These are phyloP conservation scores for Dreissena polymorpha DNA, from an alignment of 1,140 invertebrate genomes.

Conservation along the genomic window DNA sequence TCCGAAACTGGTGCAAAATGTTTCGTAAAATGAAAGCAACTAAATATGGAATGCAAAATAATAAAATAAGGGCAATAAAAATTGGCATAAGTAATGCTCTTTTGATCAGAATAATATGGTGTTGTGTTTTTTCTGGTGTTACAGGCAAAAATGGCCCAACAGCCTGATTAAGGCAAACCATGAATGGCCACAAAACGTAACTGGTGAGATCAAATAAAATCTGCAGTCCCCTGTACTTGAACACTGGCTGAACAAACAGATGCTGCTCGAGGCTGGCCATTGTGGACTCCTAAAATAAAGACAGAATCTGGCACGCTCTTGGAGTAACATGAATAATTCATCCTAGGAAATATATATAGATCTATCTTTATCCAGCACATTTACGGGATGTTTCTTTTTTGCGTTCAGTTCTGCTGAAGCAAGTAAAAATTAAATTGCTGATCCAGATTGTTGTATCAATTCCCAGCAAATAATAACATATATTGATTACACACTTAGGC, in stretches of 20 bases:
- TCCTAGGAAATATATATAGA: no score
- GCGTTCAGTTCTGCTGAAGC: no score
- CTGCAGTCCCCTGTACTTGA: slow-evolving; percentile 26
- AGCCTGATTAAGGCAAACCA: slow-evolving; percentile 39
- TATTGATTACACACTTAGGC: no score
- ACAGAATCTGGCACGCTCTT: no score
- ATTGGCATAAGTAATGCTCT: slow-evolving; percentile 50
- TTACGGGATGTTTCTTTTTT: no score
- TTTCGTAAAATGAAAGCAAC: slow-evolving; percentile 60
- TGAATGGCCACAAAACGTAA: slow-evolving; percentile 42
- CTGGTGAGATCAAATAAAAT: slow-evolving; percentile 46
- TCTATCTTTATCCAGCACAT: no score
- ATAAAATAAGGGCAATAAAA: slow-evolving; percentile 44
- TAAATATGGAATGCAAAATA: slow-evolving; percentile 55
- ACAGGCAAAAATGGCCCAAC: slow-evolving; percentile 53
- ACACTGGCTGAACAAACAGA: slow-evolving; percentile 13
- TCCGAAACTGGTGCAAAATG: slow-evolving; percentile 56
- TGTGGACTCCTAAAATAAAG: no score
- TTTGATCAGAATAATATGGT: slow-evolving; percentile 14
- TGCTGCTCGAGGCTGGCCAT: no score
- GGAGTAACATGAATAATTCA: no score
- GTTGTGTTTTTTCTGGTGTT: slow-evolving; percentile 54
- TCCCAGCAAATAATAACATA: no score
- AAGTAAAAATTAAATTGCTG: no score
- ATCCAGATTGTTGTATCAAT: no score